Evolutionary conservation across 2,888 invertebrate species (phyloP).

Genomic region (Geotrupes spiniger): DNA sequence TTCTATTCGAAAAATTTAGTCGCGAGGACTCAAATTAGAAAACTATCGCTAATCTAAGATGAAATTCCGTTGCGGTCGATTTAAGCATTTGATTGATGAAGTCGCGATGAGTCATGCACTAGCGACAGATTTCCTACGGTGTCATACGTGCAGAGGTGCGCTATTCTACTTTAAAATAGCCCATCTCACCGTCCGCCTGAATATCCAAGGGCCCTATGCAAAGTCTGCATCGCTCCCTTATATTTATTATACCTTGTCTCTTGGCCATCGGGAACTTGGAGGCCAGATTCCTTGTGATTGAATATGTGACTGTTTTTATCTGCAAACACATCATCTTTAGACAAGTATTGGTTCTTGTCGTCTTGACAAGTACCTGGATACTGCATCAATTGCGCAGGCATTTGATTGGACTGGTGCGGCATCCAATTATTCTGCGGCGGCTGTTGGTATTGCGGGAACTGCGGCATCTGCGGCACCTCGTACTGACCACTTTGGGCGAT

Average conservation of each 20-base stretch:
- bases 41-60: not conserved
- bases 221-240: conserved; percentile 47
- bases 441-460: conserved; percentile 24
- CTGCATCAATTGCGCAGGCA: conserved; percentile 38
- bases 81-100: no score
- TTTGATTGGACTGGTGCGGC: conserved; percentile 39
- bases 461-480: conserved; percentile 43
- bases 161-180: conserved; percentile 20
- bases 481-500: conserved; percentile 36
- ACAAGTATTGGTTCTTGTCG: no score
- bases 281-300: conserved; percentile 66
- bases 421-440: conserved; percentile 34
- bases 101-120: no score
- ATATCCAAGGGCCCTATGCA: conserved; percentile 47
- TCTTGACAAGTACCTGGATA: conserved; percentile 43
- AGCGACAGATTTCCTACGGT: no score
- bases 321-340: conserved; percentile 39
- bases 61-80: no score
- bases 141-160: conserved; percentile 17
- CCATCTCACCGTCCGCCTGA: conserved; percentile 29
- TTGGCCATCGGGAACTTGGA: conserved; percentile 51
- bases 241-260: conserved; percentile 50
- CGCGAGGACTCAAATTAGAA: not conserved
- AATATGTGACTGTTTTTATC: conserved; percentile 64
- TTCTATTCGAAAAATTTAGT: no score